Percentiles rank a stretch among this genome's conserved stretches.
Evolutionary conservation across 2,113 vertebrate species (phyloP).

Genomic region (Labrus mixtus): DNA sequence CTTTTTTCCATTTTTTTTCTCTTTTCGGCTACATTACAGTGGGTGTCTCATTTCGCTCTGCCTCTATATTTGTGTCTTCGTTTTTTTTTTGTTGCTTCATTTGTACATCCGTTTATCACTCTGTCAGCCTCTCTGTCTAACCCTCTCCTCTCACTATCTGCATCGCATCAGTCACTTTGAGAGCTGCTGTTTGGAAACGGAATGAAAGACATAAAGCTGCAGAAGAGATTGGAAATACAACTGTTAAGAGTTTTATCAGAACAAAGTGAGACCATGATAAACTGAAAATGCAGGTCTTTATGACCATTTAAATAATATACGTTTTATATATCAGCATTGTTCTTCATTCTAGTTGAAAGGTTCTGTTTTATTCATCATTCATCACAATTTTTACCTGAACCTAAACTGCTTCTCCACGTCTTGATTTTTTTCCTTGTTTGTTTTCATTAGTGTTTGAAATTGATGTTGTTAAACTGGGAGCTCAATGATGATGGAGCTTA

Average conservation of each 20-base stretch:
- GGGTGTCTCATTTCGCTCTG: background rate
- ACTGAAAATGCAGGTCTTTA: background rate
- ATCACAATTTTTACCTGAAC: no score
- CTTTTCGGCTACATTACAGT: constrained; percentile 14
- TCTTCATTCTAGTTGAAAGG: no score
- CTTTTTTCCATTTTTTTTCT: background rate
- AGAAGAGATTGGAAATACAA: constrained; percentile 16
- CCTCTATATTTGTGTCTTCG: constrained; percentile 30
- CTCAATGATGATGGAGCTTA: no score
- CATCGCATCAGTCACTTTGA: constrained; percentile 56
- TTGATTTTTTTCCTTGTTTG: no score
- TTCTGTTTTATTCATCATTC: no score
- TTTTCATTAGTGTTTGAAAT: no score
- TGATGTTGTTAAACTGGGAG: no score
- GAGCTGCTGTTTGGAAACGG: constrained; percentile 32
- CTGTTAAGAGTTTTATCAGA: constrained; percentile 9
- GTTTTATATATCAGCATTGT: background rate
- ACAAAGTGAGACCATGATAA: background rate
- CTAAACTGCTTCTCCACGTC: no score
- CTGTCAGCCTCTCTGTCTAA: constrained; percentile 9
- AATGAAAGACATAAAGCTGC: constrained; percentile 37
- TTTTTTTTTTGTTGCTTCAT: constrained; percentile 16
- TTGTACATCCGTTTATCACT: constrained; percentile 26
- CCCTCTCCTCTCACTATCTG: constrained; percentile 39
- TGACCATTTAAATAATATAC: background rate